Evolutionary conservation across 2,797 vertebrate species (phyloP).

Genomic region (Carduelis carduelis): DNA sequence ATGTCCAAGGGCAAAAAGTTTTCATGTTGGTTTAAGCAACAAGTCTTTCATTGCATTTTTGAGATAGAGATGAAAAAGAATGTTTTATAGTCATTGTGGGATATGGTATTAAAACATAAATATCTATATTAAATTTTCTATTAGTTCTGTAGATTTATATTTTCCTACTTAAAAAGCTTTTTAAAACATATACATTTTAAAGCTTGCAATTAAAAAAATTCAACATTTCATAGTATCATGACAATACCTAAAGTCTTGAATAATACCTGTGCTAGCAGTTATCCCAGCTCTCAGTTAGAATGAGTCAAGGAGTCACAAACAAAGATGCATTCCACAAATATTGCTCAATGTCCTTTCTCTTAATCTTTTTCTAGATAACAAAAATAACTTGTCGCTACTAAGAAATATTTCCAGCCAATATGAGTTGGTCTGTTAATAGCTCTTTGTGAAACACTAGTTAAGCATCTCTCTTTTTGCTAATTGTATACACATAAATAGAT

Average conservation of each 20-base stretch:
- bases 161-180: neutral
- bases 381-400: neutral
- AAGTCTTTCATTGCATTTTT: neutral
- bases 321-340: neutral
- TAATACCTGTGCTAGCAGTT: neutral
- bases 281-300: neutral
- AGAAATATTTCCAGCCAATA: neutral
- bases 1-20: constrained; percentile 19
- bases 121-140: neutral
- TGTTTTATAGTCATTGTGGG: neutral
- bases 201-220: neutral
- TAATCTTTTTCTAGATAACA: neutral
- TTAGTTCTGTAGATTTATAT: neutral
- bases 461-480: neutral
- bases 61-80: neutral
- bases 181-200: neutral
- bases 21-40: constrained; percentile 5
- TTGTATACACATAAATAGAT: neutral
- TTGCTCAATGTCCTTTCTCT: neutral
- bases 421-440: neutral
- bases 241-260: neutral
- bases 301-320: neutral
- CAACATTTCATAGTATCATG: neutral
- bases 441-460: neutral
- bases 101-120: neutral